A percentile compares a stretch with the other conserved stretches of the same genome.
phyloP scores from a whole-genome alignment of 2,797 vertebrate genomes.

The Urosaurus nigricauda region DNA sequence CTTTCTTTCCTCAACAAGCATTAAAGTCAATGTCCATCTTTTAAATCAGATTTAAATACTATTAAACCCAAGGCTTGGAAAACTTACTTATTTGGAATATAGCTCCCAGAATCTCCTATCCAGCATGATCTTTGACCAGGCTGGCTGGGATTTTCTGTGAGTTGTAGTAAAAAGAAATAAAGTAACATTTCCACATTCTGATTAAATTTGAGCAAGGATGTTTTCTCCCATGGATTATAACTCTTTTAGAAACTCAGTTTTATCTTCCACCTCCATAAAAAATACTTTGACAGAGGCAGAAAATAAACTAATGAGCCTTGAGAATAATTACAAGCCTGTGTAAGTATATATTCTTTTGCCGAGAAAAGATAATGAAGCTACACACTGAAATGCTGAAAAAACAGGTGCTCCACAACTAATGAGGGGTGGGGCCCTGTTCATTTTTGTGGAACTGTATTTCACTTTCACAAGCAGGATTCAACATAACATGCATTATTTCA shows the following conservation, averaged over 20 bases:
- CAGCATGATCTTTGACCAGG: no score
- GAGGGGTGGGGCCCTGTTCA: conserved; percentile 29
- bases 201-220: conserved; percentile 43
- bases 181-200: no score
- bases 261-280: conserved; percentile 51
- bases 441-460: not conserved
- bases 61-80: conserved; percentile 27
- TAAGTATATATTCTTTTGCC: no score
- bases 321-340: conserved; percentile 27
- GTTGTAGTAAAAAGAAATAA: no score
- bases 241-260: conserved; percentile 55
- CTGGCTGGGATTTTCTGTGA: no score
- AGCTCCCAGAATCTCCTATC: no score
- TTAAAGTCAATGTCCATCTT: conserved; percentile 57
- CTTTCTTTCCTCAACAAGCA: conserved; percentile 56
- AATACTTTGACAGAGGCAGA: conserved; percentile 53
- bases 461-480: conserved; percentile 33
- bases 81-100: no score
- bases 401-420: conserved; percentile 45
- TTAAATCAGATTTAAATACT: conserved; percentile 50
- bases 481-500: conserved; percentile 28
- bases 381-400: conserved; percentile 56
- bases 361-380: conserved; percentile 36
- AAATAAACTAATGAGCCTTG: conserved; percentile 50
- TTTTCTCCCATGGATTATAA: conserved; percentile 56